These are phyloP conservation scores for Euura lappo DNA, from an alignment of 1,140 invertebrate genomes.

Conservation along the genomic window DNA sequence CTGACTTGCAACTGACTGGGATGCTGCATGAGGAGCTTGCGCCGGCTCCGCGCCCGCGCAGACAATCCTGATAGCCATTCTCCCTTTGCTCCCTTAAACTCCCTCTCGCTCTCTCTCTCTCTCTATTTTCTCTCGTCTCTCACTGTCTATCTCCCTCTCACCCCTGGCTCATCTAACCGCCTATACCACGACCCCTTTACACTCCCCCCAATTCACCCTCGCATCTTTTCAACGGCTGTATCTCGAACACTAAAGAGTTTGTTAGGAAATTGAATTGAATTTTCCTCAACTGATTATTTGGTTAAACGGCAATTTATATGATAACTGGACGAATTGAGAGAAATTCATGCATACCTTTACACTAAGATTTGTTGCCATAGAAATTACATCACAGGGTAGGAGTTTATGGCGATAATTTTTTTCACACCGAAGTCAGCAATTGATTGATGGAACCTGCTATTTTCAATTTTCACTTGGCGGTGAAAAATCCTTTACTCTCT, in stretches of 20 bases:
- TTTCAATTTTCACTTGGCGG: too few species aligned
- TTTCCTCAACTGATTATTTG: slow-evolving; percentile 45
- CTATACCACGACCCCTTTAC: too few species aligned
- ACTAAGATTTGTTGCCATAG: too few species aligned
- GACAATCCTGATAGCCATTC: slow-evolving; percentile 31
- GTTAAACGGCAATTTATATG: slow-evolving; percentile 55
- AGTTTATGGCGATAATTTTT: too few species aligned
- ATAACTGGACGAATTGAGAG: slow-evolving; percentile 36
- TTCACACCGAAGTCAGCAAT: too few species aligned
- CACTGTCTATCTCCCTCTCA: too few species aligned
- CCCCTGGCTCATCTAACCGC: too few species aligned
- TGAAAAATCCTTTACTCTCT: too few species aligned
- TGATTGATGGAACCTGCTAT: too few species aligned
- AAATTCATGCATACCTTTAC: slow-evolving; percentile 43
- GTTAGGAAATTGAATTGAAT: slow-evolving; percentile 54
- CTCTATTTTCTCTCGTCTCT: neutral
- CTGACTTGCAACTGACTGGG: too few species aligned
- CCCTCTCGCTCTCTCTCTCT: neutral
- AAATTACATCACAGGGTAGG: too few species aligned
- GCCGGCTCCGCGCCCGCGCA: slow-evolving; percentile 53
- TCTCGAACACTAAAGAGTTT: slow-evolving; percentile 53
- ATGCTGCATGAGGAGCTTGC: slow-evolving; percentile 55
- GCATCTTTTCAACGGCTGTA: slow-evolving; percentile 47
- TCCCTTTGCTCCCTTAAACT: slow-evolving; percentile 14
- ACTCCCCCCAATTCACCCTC: slow-evolving; percentile 26